Evolutionary conservation across 2,797 vertebrate species (phyloP), one percentile per base, ranked within the genome.

Genomic region (Galago senegalensis): DNA sequence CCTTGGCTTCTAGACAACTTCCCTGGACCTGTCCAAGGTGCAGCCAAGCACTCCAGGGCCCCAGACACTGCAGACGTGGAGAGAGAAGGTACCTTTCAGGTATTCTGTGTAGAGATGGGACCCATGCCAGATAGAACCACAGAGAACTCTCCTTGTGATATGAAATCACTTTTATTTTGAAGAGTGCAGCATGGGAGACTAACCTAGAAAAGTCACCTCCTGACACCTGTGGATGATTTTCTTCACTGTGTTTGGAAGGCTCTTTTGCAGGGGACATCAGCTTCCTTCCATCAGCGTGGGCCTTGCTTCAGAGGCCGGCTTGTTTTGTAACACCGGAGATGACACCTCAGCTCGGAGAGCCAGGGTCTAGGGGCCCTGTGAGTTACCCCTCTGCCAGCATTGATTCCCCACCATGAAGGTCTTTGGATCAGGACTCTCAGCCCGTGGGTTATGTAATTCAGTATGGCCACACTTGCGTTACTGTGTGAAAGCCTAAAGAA

Each of bases 401-500:
- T 2, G 18, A 69, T 29, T 80, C 60, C 0, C 0, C 16, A 5
- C 77, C 87, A 63, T 27, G 23, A 2, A 43, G 46, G 69, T 56
- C 85, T 80, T 43, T 69, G 20, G 61, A 2, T 9, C 20, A 9
- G 60, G 58, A 58, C 31, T 34, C 5, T 0, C 49, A 29, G 80
- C 40, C 8, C 31, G 0, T 1, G 0, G 34, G 20, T 46, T 34
- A 29, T 7, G 0, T 69, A 23, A 40, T 13, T 20, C 61, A 40
- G 40, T 37, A 43, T 43, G 72, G 87, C 84, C 3, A 0, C 58
- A 9, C 5, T 7, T 40, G 18, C 0, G 5, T 31, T 31, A 58
- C 7, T 17, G 3, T 16, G n/a, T 20, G 31, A 61, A 63, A 56
- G 82, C 46, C 37, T 65, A 9, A 6, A n/a, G n/a, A 53, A 72